Evolutionary conservation across 2,888 invertebrate species (phyloP).

Genomic region (Synergus laeviventris): DNA sequence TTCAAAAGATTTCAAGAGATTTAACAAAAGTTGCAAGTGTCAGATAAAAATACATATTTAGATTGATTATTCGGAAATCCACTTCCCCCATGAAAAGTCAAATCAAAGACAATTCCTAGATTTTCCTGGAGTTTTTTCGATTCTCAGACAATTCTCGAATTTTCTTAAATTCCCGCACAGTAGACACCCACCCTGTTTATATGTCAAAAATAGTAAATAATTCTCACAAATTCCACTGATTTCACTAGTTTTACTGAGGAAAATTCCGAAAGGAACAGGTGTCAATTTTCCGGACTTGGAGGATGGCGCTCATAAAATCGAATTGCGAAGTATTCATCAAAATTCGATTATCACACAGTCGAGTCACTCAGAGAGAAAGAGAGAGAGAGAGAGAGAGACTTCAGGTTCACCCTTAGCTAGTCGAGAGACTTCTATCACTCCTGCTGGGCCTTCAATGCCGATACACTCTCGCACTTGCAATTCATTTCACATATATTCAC

Average conservation of each 20-base stretch:
- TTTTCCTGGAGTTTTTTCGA: no score
- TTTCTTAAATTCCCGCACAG: no score
- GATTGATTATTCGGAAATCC: no score
- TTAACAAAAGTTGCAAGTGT: no score
- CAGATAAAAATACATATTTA: no score
- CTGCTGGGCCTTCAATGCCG: conserved; percentile 6
- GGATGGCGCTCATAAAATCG: not conserved
- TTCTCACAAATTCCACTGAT: not conserved
- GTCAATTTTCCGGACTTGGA: not conserved
- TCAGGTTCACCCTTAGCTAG: conserved; percentile 17
- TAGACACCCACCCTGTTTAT: no score
- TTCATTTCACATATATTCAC: not conserved
- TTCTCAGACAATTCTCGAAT: no score
- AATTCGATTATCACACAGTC: not conserved
- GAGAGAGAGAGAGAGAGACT: not conserved
- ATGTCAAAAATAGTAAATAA: no score
- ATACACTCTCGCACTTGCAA: not conserved
- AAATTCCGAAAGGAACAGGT: not conserved
- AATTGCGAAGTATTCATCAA: not conserved
- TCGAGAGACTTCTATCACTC: conserved; percentile 23
- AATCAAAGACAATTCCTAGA: no score
- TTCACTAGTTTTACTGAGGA: not conserved
- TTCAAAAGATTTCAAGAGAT: no score
- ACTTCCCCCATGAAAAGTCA: no score
- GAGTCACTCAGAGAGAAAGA: not conserved